Conservation (phyloP, 2,888 invertebrate genomes). For the Drosophila sordidula region DNA sequence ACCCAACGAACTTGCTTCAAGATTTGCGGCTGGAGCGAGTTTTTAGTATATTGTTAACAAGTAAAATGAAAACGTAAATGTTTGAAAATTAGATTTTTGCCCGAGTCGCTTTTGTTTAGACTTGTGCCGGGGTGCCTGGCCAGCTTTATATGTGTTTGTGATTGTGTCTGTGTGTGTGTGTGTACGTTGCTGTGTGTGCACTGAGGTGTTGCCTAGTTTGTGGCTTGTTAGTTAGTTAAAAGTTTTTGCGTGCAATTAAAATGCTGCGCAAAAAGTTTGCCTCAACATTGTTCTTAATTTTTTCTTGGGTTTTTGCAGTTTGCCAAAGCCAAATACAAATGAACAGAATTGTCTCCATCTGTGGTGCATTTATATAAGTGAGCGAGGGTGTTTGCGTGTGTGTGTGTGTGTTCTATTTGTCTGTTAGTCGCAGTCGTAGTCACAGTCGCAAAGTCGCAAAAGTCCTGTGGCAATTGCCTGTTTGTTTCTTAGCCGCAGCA, state of each 20-base stretch:
- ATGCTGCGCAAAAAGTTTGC: slow-evolving; percentile 79
- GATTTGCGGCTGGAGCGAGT: slow-evolving; percentile 49
- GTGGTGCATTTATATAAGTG: slow-evolving; percentile 12
- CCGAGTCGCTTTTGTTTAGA: slow-evolving; percentile 71
- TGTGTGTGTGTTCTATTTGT: slow-evolving; percentile 15
- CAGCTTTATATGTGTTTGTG: slow-evolving; percentile 12
- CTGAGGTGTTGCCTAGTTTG: slow-evolving; percentile 78
- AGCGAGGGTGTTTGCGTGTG: slow-evolving; percentile 23
- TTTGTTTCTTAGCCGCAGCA: slow-evolving; percentile 74
- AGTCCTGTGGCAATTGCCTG: slow-evolving; percentile 78
- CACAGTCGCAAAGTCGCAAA: slow-evolving; percentile 59
- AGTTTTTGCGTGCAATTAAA: slow-evolving; percentile 80
- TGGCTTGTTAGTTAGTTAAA: slow-evolving; percentile 80
- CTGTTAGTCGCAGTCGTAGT: slow-evolving; percentile 36
- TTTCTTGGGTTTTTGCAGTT: slow-evolving; percentile 70
- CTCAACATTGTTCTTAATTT: slow-evolving; percentile 75
- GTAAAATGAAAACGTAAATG: slow-evolving; percentile 80
- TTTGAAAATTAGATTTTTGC: slow-evolving; percentile 80
- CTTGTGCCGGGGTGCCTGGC: slow-evolving; percentile 21
- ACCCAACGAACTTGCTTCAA: slow-evolving; percentile 36
- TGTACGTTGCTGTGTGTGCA: slow-evolving; percentile 54
- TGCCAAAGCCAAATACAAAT: slow-evolving; percentile 75
- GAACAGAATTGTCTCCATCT: slow-evolving; percentile 68
- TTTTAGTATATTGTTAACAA: slow-evolving; percentile 73
- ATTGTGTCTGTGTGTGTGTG: slow-evolving; percentile 14